A percentile compares a stretch with the other conserved stretches of the same genome.
phyloP scores from a whole-genome alignment of 1,140 invertebrate species.

The Thereuonema tuberculata region DNA sequence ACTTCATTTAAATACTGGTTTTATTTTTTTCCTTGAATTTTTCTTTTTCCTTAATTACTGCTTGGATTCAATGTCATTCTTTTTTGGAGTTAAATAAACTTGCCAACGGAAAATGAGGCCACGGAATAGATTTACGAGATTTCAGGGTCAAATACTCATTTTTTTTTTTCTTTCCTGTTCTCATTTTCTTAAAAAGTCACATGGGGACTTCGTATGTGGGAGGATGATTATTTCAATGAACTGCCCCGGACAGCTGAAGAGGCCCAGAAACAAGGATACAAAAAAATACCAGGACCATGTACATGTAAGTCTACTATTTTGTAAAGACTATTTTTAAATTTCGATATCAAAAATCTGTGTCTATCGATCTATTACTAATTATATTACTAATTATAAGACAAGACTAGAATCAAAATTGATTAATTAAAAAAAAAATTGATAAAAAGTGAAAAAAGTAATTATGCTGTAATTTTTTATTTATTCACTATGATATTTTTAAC shows the following conservation, averaged over 20 bases:
- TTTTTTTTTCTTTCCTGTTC: too few relatives aligned
- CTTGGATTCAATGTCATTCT: too few relatives aligned
- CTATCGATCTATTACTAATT: too few relatives aligned
- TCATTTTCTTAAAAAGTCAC: conserved; percentile 9
- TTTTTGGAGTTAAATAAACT: too few relatives aligned
- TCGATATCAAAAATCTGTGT: too few relatives aligned
- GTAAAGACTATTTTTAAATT: neutral
- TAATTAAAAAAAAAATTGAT: too few relatives aligned
- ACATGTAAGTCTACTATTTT: neutral
- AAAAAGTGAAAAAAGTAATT: neutral
- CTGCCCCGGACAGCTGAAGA: conserved; percentile 2
- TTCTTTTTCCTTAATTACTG: too few relatives aligned
- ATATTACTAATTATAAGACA: neutral
- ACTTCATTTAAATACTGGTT: too few relatives aligned
- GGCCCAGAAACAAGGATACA: neutral
- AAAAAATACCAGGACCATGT: conserved; percentile 2
- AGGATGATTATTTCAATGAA: conserved; percentile 7
- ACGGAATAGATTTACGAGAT: too few relatives aligned
- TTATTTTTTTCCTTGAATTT: too few relatives aligned
- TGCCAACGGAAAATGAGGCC: too few relatives aligned
- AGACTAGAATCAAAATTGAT: too few relatives aligned
- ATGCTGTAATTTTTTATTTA: conserved; percentile 6
- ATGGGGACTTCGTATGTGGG: conserved; percentile 13
- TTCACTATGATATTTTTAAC: conserved; percentile 11
- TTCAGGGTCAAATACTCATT: neutral